Evolutionary conservation across 2,888 invertebrate species (phyloP).

Genomic region (Lymantria dispar): DNA sequence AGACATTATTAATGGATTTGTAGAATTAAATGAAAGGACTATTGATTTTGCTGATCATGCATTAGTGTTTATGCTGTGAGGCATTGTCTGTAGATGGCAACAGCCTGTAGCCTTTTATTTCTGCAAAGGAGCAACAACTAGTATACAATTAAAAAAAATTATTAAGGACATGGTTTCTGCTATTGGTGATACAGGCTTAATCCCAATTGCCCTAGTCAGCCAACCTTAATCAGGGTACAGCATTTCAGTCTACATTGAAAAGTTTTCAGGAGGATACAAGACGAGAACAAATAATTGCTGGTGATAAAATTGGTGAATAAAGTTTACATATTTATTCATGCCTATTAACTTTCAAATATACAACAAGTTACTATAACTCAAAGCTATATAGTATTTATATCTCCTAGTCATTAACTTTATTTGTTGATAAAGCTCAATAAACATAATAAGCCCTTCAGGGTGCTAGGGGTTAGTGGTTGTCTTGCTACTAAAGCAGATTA

Average conservation of each 20-base stretch:
- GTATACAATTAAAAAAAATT: not conserved
- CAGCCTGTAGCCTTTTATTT: constrained; percentile 7
- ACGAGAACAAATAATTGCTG: not conserved
- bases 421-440: too few species aligned
- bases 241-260: constrained; percentile 1
- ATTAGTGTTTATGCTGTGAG: constrained; percentile 7
- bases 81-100: constrained; percentile 4
- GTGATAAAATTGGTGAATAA: not conserved
- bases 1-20: constrained; percentile 3
- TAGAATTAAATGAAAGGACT: constrained; percentile 1
- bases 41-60: constrained; percentile 8
- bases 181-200: not conserved
- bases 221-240: constrained; percentile 5
- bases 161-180: not conserved
- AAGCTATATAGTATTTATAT: too few species aligned
- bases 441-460: too few species aligned
- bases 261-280: not conserved
- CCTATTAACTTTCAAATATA: too few species aligned
- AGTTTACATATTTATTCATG: not conserved
- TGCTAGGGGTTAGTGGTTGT: too few species aligned
- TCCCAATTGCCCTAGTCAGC: not conserved
- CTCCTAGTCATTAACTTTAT: too few species aligned
- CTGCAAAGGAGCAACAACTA: constrained; percentile 1
- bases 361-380: too few species aligned
- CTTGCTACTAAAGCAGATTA: too few species aligned